These are phyloP conservation scores for Pogonophryne albipinna DNA, from an alignment of 2,797 vertebrate species.

Conservation along the genomic window DNA sequence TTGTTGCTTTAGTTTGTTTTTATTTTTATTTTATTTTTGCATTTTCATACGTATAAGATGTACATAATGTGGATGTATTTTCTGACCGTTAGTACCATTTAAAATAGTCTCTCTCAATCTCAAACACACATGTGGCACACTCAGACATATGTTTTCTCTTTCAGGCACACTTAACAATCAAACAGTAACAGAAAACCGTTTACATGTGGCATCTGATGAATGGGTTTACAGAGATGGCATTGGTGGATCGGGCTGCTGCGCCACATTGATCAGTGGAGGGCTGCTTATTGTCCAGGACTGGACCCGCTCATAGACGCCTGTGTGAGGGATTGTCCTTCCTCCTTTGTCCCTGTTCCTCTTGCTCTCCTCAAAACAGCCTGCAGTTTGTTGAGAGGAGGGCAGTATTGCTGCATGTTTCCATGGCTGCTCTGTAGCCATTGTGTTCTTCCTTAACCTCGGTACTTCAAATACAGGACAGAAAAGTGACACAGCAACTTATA, in stretches of 20 bases:
- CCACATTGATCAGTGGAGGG: conserved; percentile 33
- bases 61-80: conserved; percentile 65
- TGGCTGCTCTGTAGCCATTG: conserved; percentile 56
- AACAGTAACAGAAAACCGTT: conserved; percentile 52
- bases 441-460: conserved; percentile 73
- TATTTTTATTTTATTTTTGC: conserved; percentile 49
- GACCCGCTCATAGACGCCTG: conserved; percentile 33
- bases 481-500: conserved; percentile 50
- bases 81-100: conserved; percentile 69
- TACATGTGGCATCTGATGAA: conserved; percentile 54
- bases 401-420: conserved; percentile 73
- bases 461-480: conserved; percentile 47
- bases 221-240: conserved; percentile 49
- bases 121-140: conserved; percentile 19
- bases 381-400: conserved; percentile 48
- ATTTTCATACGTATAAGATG: conserved; percentile 66
- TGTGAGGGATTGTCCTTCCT: conserved; percentile 43
- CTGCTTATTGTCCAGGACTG: conserved; percentile 21
- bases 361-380: conserved; percentile 22
- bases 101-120: conserved; percentile 47
- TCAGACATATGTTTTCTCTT: conserved; percentile 11
- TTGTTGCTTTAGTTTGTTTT: conserved; percentile 71
- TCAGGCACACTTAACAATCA: conserved; percentile 28
- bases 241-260: conserved; percentile 33
- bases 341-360: conserved; percentile 18